Evolutionary conservation across 2,113 vertebrate species (phyloP), one percentile per base, ranked within the genome.

Genomic region (Melanotaenia duboulayi): DNA sequence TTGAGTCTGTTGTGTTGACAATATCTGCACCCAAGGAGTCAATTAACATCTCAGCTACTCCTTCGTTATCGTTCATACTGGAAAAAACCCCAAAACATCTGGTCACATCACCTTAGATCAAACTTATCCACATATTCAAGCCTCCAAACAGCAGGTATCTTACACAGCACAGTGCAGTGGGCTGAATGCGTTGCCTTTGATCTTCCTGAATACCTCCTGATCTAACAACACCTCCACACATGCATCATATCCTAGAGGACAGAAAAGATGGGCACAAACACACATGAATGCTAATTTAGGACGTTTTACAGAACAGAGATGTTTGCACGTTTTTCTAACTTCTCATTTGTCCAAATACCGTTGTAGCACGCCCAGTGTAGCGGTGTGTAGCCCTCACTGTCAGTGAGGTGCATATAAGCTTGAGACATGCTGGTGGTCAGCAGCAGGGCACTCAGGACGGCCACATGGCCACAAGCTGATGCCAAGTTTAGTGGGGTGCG

Each of bases 351-450:
- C 3, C 7, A 35, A 11, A 54, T 95, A 99, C 98, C 98, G 2
- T 97, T 97, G 74, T 99, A 99, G 91, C 96, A 98, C 82, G 98
- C 98, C 98, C 97, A 99, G 54, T 99, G 98, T 78, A 99, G 95
- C 0, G 98, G 96, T 7, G 98, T 99, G 54, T 99, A 99, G 87
- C 98, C 97, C 1, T 96, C 95, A 94, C 94, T 97, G 95, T 99
- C 98, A 52, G 94, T 92, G 78, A 95, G 76, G 22, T 94, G 91
- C 57, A 94, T 94, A 10, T 92, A 85, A 24, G 90, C 78, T 70
- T 96, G 95, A 39, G 87, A 71, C 54, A 93, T 65, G 44, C 92
- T 71, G 17, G 93, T 90, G 17, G 96, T 93, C 92, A 97, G 96
- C 84, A 99, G 86, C 51, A 99, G 95, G 8, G 94, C 94, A 52